Evolutionary conservation across 1,140 invertebrate species (phyloP).

Genomic region (Carcinoscorpius rotundicauda): DNA sequence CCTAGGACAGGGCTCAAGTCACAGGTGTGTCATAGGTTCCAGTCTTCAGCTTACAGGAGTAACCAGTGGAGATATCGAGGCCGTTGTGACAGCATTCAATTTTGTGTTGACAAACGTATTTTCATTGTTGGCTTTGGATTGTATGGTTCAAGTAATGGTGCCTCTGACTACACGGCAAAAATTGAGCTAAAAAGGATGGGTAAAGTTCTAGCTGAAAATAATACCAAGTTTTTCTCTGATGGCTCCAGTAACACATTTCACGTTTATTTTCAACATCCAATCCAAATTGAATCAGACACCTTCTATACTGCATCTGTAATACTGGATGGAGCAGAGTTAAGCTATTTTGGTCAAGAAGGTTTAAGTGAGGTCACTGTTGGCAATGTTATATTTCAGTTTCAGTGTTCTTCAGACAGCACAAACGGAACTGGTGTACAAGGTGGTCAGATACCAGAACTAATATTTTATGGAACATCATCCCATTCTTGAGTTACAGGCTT

Average conservation of each 20-base stretch:
- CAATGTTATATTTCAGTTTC: constrained; percentile 83
- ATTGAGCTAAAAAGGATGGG: constrained; percentile 78
- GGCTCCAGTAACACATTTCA: constrained; percentile 87
- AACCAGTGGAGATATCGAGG: constrained; percentile 90
- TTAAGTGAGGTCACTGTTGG: constrained; percentile 79
- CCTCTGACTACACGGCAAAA: constrained; percentile 78
- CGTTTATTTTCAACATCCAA: constrained; percentile 83
- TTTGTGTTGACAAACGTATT: constrained; percentile 80
- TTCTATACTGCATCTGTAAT: constrained; percentile 84
- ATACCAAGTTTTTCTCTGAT: constrained; percentile 84
- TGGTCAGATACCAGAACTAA: constrained; percentile 84
- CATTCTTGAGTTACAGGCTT: constrained; percentile 9
- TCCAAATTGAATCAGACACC: constrained; percentile 66
- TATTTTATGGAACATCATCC: constrained; percentile 56
- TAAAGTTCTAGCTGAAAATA: constrained; percentile 70
- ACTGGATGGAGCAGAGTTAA: constrained; percentile 76
- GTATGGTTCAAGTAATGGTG: constrained; percentile 81
- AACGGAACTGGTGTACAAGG: constrained; percentile 90
- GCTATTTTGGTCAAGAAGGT: constrained; percentile 90
- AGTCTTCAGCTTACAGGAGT: constrained; percentile 87
- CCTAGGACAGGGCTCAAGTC: constrained; percentile 71
- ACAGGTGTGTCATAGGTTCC: constrained; percentile 85
- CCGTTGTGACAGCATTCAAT: constrained; percentile 82
- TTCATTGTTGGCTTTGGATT: constrained; percentile 85
- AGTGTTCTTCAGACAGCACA: constrained; percentile 84